These are phyloP conservation scores for Meghimatium bilineatum DNA, from an alignment of 2,888 invertebrate species.

Conservation along the genomic window DNA sequence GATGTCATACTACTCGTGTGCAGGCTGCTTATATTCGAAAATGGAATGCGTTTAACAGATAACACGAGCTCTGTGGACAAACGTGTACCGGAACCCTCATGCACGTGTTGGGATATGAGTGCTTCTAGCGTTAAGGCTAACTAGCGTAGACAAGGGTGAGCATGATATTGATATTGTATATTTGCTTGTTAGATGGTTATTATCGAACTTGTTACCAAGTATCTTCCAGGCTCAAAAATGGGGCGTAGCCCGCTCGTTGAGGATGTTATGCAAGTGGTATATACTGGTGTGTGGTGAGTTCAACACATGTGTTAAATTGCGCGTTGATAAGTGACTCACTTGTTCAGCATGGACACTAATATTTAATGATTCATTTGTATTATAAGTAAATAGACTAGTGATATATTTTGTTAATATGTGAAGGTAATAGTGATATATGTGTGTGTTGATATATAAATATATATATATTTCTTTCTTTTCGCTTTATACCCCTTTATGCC, in stretches of 20 bases:
- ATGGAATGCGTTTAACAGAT: constrained; percentile 1
- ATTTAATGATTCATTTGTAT: no score
- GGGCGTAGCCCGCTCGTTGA: background rate
- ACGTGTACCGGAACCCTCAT: background rate
- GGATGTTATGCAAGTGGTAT: no score
- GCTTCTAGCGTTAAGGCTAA: background rate
- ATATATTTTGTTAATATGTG: no score
- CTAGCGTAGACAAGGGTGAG: background rate
- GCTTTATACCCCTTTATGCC: no score
- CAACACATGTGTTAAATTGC: no score
- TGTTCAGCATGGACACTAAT: no score
- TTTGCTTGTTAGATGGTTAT: background rate
- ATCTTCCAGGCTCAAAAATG: background rate
- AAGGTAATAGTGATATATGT: no score
- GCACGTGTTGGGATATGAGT: background rate
- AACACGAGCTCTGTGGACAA: background rate
- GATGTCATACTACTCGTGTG: background rate
- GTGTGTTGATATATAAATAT: no score
- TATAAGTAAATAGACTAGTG: no score
- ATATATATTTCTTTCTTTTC: no score
- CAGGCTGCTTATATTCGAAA: background rate
- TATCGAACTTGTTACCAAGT: background rate
- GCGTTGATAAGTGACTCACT: no score
- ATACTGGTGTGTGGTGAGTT: no score
- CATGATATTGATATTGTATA: background rate